Base-by-base conservation (phyloP, 2,797 vertebrate genomes). In the Dallia pectoralis region DNA sequence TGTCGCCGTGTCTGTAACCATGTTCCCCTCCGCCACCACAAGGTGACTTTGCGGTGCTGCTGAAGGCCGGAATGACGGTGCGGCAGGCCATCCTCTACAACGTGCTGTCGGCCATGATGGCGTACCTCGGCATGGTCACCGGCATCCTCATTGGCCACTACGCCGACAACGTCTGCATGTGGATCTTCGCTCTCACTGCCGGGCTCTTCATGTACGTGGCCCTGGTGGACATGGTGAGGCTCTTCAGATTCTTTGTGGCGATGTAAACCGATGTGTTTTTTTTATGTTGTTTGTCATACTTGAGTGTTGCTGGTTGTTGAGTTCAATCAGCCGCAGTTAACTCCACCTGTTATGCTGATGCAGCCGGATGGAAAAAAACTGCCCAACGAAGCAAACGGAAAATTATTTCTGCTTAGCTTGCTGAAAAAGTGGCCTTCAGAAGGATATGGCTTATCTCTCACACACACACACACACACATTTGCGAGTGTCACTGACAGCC, bases 141-240 rank as follows among this genome's bases (percentile, higher is more conserved):
- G 97, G 97, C 0, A 97, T 98, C 83, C 86, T 98, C 47, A 97
- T 99, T 0, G 97, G 97, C 4, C 97, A 99, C 81, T 99, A 97
- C 25, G 96, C 97, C 0, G 96, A 98, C 74, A 95, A 97, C 67
- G 91, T 99, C 83, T 96, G 93, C 30, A 96, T 91, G 91, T 99
- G 97, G 97, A 95, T 99, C 81, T 99, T 99, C 81, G 97, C 97
- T 69, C 94, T 98, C 73, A 99, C 97, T 0, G 97, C 97, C 2
- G 97, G 97, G 6, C 92, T 99, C 79, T 99, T 99, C 91, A 92
- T 99, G 95, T 99, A 99, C 0, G 96, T 99, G 59, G 96, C 97
- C 15, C 95, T 99, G 82, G 97, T 99, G 79, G 97, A 99, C 87
- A 99, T 99, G 97, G 95, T 96, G 89, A 92, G 95, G 93, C 59